phyloP scores from a whole-genome alignment of 2,113 vertebrate genomes.

The Cranoglanis bouderius region DNA sequence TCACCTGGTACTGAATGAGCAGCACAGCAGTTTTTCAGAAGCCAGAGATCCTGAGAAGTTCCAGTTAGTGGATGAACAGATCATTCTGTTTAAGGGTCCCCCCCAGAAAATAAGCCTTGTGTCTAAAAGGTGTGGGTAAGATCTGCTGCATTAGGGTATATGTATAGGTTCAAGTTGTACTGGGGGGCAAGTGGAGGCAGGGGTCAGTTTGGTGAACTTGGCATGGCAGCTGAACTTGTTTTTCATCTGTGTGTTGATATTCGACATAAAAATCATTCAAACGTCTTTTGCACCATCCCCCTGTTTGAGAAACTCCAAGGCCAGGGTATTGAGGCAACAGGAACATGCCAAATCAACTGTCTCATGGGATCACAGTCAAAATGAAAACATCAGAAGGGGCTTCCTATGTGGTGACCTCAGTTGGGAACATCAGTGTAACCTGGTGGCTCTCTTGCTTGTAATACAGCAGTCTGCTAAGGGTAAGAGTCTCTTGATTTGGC shows the following conservation, averaged over 20 bases:
- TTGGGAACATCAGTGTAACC: neutral
- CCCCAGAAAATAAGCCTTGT: neutral
- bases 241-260: neutral
- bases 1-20: neutral
- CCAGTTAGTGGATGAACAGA: neutral
- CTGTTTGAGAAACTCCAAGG: neutral
- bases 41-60: neutral
- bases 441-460: neutral
- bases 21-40: neutral
- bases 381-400: neutral
- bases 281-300: neutral
- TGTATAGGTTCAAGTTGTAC: no score
- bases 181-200: neutral
- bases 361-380: neutral
- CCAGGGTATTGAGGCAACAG: neutral
- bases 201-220: neutral
- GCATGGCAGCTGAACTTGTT: neutral
- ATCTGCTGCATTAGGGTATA: neutral
- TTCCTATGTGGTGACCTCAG: neutral
- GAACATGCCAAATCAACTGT: neutral
- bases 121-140: neutral
- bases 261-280: neutral
- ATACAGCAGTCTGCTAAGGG: neutral
- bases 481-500: neutral
- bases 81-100: neutral